Evolutionary conservation across 2,888 invertebrate species (phyloP).

Genomic region (Leptura quadrifasciata): DNA sequence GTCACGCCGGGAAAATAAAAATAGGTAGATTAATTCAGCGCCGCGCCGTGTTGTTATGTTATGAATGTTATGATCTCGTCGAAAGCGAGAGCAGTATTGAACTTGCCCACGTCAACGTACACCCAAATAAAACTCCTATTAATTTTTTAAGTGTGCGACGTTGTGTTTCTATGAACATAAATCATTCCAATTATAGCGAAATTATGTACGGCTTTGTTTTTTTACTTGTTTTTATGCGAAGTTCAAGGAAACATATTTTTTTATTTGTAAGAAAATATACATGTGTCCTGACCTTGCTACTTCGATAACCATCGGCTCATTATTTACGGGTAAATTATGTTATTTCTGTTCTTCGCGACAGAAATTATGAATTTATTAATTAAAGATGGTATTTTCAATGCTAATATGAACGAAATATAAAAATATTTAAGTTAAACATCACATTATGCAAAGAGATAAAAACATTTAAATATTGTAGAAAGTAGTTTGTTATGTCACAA

Average conservation of each 20-base stretch:
- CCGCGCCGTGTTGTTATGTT: not conserved
- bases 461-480: not conserved
- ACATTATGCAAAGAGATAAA: not conserved
- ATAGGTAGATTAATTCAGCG: not conserved
- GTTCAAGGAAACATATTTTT: not conserved
- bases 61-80: not conserved
- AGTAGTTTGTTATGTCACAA: too few relatives aligned
- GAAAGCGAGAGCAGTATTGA: not conserved
- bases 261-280: not conserved
- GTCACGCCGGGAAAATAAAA: not conserved
- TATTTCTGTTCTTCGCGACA: not conserved
- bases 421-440: not conserved
- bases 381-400: not conserved
- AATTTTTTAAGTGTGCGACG: constrained; percentile 1
- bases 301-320: not conserved
- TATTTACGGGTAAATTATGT: constrained; percentile 1
- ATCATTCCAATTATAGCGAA: not conserved
- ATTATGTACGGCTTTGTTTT: not conserved
- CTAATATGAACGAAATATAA: not conserved
- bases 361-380: constrained; percentile 3
- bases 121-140: not conserved
- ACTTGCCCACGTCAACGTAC: not conserved
- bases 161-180: constrained; percentile 2
- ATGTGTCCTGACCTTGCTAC: not conserved
- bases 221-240: constrained; percentile 6